Evolutionary conservation across 2,888 invertebrate species (phyloP), one percentile per base, ranked within the genome.

Genomic region (Linnaemya vulpina): DNA sequence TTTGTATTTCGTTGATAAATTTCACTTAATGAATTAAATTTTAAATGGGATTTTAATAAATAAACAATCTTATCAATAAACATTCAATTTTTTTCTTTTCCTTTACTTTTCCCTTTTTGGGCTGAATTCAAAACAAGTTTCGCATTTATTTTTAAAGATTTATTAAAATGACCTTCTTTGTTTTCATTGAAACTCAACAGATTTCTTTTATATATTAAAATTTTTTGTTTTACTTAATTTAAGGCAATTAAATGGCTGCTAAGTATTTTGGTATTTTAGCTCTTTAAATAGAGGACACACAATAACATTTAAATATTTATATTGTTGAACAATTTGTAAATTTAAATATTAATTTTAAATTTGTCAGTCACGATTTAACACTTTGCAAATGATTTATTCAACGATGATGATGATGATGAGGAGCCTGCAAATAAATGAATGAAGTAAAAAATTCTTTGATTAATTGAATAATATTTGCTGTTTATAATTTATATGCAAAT

Each of bases 91-190:
- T n/a, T 53, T 76, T 30, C 30, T 40, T 40, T 53, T 40, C 9
- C 22, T 60, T 60, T 30, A 5, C 30, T 30, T 13, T 51, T 15
- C 20, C 11, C 40, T 55, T 49, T 46, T 15, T 46, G 7, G 43
- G 3, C 10, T 3, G 25, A 46, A 75, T 71, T 71, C 71, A 63
- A 75, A 75, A 60, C 22, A 67, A 60, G 22, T 68, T 67, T 43
- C 55, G 25, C 1, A 46, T 11, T 53, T 71, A 67, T 17, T 30
- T 51, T 58, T 25, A 7, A 17, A 74, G 60, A 79, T 79, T 82
- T 79, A 85, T 85, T 85, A 55, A 85, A 71, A 82, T 82, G 82
- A 82, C 82, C 85, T 85, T 79, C 75, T 62, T 85, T 68, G 22
- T 62, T 68, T 63, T 13, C 0, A 22, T 60, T 51, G 49, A 68